Evolutionary conservation across 1,140 invertebrate genomes (phyloP).

Genomic region (Sitodiplosis mosellana): DNA sequence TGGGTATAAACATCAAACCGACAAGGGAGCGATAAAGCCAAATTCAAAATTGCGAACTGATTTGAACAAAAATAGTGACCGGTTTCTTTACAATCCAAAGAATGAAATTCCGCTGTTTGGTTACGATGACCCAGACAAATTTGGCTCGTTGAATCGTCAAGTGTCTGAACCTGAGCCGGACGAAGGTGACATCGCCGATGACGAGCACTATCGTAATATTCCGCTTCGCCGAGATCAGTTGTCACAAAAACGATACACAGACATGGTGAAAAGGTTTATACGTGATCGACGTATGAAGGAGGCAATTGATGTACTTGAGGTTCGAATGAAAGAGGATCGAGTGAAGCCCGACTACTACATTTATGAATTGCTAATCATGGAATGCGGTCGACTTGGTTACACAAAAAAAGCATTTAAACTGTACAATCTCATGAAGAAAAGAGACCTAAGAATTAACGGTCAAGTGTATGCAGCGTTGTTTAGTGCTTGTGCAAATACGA

Average conservation of each 20-base stretch:
- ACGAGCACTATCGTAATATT: slow-evolving; percentile 27
- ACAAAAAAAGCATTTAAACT: slow-evolving; percentile 68
- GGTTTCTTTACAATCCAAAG: too few species aligned
- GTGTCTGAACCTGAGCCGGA: slow-evolving; percentile 17
- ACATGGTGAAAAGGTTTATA: slow-evolving; percentile 47
- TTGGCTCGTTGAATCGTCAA: slow-evolving; percentile 23
- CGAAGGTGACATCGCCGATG: slow-evolving; percentile 33
- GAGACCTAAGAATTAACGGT: slow-evolving; percentile 41
- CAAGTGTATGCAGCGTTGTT: slow-evolving; percentile 69
- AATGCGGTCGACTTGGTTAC: slow-evolving; percentile 61
- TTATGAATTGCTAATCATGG: slow-evolving; percentile 61
- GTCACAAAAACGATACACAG: slow-evolving; percentile 38
- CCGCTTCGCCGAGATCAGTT: slow-evolving; percentile 28
- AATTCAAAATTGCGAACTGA: too few species aligned
- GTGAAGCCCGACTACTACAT: slow-evolving; percentile 59
- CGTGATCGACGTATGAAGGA: slow-evolving; percentile 39
- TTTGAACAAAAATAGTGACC: too few species aligned
- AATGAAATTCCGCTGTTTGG: neutral
- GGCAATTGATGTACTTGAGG: slow-evolving; percentile 56
- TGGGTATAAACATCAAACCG: too few species aligned
- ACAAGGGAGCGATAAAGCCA: too few species aligned
- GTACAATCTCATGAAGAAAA: slow-evolving; percentile 63
- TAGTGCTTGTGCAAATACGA: slow-evolving; percentile 68
- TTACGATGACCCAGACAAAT: slow-evolving; percentile 28
- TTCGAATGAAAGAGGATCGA: slow-evolving; percentile 52